phyloP scores from a whole-genome alignment of 1,140 invertebrate species.

The Anoplolepis gracilipes region DNA sequence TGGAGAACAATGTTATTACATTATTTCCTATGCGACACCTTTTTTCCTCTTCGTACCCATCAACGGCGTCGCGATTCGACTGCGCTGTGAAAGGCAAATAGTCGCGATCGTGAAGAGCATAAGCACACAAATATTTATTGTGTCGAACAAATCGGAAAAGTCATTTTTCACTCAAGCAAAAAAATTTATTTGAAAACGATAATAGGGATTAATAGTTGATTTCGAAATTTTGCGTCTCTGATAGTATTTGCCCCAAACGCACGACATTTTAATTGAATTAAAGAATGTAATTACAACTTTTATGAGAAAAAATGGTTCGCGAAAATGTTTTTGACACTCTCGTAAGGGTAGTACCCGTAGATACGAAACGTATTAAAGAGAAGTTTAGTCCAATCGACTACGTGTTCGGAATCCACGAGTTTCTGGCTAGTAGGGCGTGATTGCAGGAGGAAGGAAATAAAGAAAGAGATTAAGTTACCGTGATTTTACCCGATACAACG shows the following conservation, averaged over 20 bases:
- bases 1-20: not conserved
- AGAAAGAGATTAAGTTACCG: constrained; percentile 75
- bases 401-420: constrained; percentile 51
- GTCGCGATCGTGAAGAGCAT: too few species aligned
- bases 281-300: not conserved
- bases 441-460: constrained; percentile 32
- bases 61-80: not conserved
- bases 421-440: not conserved
- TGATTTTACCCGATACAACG: constrained; percentile 71
- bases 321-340: not conserved
- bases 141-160: too few species aligned
- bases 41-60: not conserved
- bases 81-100: too few species aligned
- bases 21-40: not conserved
- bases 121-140: too few species aligned
- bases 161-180: not conserved
- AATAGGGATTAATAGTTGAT: not conserved
- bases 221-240: not conserved
- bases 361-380: constrained; percentile 43
- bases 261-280: constrained; percentile 14
- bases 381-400: constrained; percentile 55
- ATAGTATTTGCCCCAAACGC: not conserved
- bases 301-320: not conserved
- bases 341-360: not conserved
- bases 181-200: not conserved